phyloP scores from a whole-genome alignment of 2,888 invertebrate genomes.

The Deilephila elpenor region DNA sequence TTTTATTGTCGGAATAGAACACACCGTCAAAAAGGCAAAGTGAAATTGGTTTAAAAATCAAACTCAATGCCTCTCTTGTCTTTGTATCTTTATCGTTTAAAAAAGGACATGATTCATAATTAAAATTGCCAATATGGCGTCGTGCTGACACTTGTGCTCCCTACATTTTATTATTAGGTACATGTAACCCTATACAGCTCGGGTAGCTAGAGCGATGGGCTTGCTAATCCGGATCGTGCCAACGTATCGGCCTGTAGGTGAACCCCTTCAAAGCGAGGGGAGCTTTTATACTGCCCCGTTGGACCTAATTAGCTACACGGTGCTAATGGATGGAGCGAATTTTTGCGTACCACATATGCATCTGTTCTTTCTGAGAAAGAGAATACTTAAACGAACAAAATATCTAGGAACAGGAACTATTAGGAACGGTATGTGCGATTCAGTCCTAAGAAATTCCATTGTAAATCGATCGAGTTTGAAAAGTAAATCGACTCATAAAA shows the following conservation, averaged over 20 bases:
- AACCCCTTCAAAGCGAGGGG: not conserved
- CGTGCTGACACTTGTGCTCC: not conserved
- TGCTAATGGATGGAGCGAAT: not conserved
- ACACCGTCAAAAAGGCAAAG: too few relatives aligned
- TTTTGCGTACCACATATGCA: not conserved
- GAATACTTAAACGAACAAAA: not conserved
- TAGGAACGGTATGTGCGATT: not conserved
- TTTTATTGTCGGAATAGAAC: too few relatives aligned
- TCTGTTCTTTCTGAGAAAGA: not conserved
- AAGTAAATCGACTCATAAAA: not conserved
- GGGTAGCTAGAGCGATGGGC: not conserved
- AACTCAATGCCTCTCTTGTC: too few relatives aligned
- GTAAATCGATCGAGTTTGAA: not conserved
- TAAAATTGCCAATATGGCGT: not conserved
- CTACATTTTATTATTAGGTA: slow-evolving; percentile 3
- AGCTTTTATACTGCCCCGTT: not conserved
- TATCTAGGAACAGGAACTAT: not conserved
- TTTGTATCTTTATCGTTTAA: not conserved
- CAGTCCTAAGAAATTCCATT: not conserved
- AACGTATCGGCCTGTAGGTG: not conserved
- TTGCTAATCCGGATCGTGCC: not conserved
- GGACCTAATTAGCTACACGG: not conserved
- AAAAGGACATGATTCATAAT: not conserved
- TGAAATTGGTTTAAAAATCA: too few relatives aligned
- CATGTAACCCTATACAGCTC: slow-evolving; percentile 6